Evolutionary conservation across 2,888 invertebrate genomes (phyloP), one percentile per base, ranked within the genome.

Genomic region (Punctoribates punctum): DNA sequence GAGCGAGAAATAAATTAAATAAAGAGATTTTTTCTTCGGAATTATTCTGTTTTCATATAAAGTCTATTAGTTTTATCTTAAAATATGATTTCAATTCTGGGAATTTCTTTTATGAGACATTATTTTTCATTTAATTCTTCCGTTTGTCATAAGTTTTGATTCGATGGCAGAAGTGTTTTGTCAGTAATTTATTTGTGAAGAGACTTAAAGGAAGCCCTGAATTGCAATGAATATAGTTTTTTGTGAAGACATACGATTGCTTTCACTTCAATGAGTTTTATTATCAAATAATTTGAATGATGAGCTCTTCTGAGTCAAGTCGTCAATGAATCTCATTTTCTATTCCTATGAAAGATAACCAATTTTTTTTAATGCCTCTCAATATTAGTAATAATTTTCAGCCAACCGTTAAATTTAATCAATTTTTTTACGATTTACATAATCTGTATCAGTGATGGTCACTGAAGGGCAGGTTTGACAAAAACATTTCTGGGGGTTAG

Each of bases 191-290:
- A 17, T 13, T 48, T 48, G 13, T 48, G 48, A 17, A 48, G 54
- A 54, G 3, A 54, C 6, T 8, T n/a, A 6, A 5, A 20, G 20
- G 20, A 48, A 48, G 48, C 48, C 48, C 13, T 17, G 11, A n/a
- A 48, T 48, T 48, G 2, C 13, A 13, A 8, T 3, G n/a, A 13
- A 8, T 3, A 11, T 34, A 48, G n/a, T 48, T 48, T 13, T 48
- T 11, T 48, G 13, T 1, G 20, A 20, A n/a, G 54, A 54, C n/a
- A 54, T 34, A 34, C 34, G 25, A 15, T 8, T 62, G 13, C 62
- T 62, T 62, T 29, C 62, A 62, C 23, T 62, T 29, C 62, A 62
- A 62, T 62, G 17, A 11, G 15, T 62, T 62, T 62, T 62, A 27
- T 20, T 20, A 23, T 27, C 2, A 29, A 62, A 27, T 62, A 62